These are phyloP conservation scores for Zaprionus ornatus DNA, from an alignment of 1,140 invertebrate genomes.

Conservation along the genomic window DNA sequence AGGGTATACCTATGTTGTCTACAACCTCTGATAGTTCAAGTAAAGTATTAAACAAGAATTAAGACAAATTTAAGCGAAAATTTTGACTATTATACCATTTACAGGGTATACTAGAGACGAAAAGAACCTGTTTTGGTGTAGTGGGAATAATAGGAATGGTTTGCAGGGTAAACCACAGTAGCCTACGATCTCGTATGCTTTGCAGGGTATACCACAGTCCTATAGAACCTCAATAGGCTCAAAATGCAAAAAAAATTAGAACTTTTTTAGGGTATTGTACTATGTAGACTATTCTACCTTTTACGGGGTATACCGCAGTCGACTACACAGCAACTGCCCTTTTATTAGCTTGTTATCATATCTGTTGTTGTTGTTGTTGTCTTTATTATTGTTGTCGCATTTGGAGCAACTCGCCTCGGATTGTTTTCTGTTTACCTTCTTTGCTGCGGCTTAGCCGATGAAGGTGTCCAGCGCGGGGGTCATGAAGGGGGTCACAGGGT, in stretches of 20 bases:
- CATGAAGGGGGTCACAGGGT: not conserved
- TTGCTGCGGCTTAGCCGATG: not conserved
- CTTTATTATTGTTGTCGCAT: conserved; percentile 12
- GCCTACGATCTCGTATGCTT: too few species aligned
- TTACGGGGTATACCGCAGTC: not conserved
- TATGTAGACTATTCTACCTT: too few species aligned
- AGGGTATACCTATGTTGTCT: not conserved
- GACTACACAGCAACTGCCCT: not conserved
- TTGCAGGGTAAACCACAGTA: too few species aligned
- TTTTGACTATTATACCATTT: not conserved
- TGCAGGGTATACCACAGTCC: too few species aligned
- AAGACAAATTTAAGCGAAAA: not conserved
- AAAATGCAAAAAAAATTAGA: too few species aligned
- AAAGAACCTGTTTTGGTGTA: too few species aligned
- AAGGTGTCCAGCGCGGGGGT: not conserved
- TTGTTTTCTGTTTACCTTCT: conserved; percentile 24
- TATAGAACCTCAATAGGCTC: too few species aligned
- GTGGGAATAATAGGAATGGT: too few species aligned
- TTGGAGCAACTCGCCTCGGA: conserved; percentile 10
- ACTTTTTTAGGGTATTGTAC: too few species aligned
- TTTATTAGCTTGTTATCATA: not conserved
- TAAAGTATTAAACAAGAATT: not conserved
- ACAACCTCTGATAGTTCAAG: not conserved
- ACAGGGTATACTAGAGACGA: not conserved
- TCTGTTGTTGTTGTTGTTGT: not conserved